A percentile compares a stretch with the other conserved stretches of the same genome.
These are phyloP conservation scores for Dinoponera quadriceps DNA, from an alignment of 1,140 invertebrate genomes.

Conservation along the genomic window DNA sequence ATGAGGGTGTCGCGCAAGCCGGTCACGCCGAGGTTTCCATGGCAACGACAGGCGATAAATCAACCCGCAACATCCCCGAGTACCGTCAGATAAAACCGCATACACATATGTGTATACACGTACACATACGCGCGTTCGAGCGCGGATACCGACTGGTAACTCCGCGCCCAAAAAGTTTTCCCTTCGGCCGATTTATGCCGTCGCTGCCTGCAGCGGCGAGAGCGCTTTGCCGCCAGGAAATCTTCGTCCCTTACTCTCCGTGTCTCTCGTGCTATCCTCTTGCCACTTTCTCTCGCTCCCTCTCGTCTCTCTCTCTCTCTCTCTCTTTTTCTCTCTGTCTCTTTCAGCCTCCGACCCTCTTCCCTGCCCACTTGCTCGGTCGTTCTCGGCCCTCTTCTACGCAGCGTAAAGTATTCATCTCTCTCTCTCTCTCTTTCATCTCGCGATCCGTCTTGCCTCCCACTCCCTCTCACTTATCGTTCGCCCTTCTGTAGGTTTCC, in stretches of 20 bases:
- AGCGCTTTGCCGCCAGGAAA: slow-evolving; percentile 59
- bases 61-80: slow-evolving; percentile 84
- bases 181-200: slow-evolving; percentile 77
- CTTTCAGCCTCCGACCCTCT: background rate
- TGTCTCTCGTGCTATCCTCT: background rate
- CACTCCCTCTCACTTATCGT: background rate
- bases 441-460: slow-evolving; percentile 16
- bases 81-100: slow-evolving; percentile 79
- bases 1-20: slow-evolving; percentile 85
- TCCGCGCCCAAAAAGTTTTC: slow-evolving; percentile 76
- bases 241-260: slow-evolving; percentile 40
- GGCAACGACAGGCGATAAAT: slow-evolving; percentile 84
- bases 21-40: slow-evolving; percentile 84
- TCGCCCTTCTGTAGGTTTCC: slow-evolving; percentile 25
- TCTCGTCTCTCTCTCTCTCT: background rate
- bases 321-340: background rate
- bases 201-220: slow-evolving; percentile 60
- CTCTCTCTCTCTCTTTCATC: slow-evolving; percentile 27
- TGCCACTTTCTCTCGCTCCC: slow-evolving; percentile 1
- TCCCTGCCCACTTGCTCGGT: slow-evolving; percentile 5
- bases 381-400: slow-evolving; percentile 49
- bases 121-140: slow-evolving; percentile 50
- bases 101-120: slow-evolving; percentile 75
- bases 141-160: slow-evolving; percentile 74
- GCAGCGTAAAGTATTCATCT: slow-evolving; percentile 21